These are phyloP conservation scores for Apomyelois bistriatella DNA, from an alignment of 2,888 invertebrate genomes.

Conservation along the genomic window DNA sequence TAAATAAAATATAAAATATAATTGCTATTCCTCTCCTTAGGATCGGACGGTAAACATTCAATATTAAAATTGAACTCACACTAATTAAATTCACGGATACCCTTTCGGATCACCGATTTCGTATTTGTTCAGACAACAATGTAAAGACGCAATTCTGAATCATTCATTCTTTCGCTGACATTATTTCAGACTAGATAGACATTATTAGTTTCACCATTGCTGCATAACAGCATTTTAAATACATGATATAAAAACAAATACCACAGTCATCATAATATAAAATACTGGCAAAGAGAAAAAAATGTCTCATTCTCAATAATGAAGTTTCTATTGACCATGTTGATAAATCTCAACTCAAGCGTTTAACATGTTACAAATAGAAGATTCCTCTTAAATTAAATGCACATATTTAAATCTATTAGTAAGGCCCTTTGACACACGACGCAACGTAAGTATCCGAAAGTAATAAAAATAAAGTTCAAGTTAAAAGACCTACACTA, in stretches of 20 bases:
- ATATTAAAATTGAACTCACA: constrained; percentile 14
- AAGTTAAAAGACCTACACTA: not conserved
- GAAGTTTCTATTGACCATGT: constrained; percentile 46
- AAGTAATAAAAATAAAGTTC: too few species aligned
- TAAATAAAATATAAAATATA: constrained; percentile 15
- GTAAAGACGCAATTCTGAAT: constrained; percentile 5
- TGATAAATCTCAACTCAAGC: constrained; percentile 49
- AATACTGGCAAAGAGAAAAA: constrained; percentile 71
- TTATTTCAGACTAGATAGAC: constrained; percentile 27
- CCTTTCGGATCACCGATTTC: not conserved
- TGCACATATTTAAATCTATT: constrained; percentile 64
- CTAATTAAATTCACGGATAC: constrained; percentile 14
- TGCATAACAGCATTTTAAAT: constrained; percentile 18
- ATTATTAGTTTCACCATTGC: constrained; percentile 21
- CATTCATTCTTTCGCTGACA: constrained; percentile 27
- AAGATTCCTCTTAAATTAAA: constrained; percentile 66
- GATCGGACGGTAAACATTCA: constrained; percentile 15
- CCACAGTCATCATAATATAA: constrained; percentile 30
- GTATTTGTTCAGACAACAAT: not conserved
- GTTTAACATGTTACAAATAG: constrained; percentile 51
- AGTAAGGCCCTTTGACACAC: constrained; percentile 38
- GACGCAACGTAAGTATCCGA: not conserved
- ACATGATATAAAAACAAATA: constrained; percentile 20
- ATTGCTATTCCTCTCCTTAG: constrained; percentile 15
- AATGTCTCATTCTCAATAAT: constrained; percentile 29